Evolutionary conservation across 2,797 vertebrate species (phyloP).

Genomic region (Lepus townsendii): DNA sequence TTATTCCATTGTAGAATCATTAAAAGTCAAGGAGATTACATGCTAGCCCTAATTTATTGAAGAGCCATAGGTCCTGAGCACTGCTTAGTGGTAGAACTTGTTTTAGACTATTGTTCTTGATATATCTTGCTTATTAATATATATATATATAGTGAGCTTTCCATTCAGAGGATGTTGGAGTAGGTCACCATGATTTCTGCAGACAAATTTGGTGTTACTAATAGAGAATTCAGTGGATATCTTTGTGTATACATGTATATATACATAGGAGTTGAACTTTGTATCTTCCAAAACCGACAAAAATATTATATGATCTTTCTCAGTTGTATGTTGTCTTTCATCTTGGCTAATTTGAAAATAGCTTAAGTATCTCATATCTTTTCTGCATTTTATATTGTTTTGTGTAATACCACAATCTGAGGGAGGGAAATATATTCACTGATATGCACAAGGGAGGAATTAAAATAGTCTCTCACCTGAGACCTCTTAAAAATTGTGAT

Average conservation of each 20-base stretch:
- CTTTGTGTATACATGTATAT: not conserved
- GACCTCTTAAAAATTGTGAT: not conserved
- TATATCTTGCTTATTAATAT: not conserved
- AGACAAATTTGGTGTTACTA: not conserved
- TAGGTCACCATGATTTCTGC: not conserved
- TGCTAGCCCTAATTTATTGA: not conserved
- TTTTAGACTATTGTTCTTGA: constrained; percentile 16
- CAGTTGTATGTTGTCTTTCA: not conserved
- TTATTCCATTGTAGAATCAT: not conserved
- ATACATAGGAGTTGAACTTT: not conserved
- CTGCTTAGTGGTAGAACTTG: not conserved
- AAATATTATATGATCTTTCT: not conserved
- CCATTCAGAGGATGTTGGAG: not conserved
- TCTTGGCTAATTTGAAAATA: not conserved
- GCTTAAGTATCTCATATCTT: not conserved
- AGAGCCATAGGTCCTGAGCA: not conserved
- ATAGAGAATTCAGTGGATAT: not conserved
- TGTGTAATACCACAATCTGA: not conserved
- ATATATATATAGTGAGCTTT: not conserved
- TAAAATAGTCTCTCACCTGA: not conserved
- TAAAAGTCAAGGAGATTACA: not conserved
- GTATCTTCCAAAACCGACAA: not conserved
- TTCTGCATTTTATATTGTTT: not conserved
- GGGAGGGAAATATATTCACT: not conserved
- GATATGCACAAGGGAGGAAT: not conserved